phyloP scores from a whole-genome alignment of 2,113 vertebrate species.

The Strix uralensis region DNA sequence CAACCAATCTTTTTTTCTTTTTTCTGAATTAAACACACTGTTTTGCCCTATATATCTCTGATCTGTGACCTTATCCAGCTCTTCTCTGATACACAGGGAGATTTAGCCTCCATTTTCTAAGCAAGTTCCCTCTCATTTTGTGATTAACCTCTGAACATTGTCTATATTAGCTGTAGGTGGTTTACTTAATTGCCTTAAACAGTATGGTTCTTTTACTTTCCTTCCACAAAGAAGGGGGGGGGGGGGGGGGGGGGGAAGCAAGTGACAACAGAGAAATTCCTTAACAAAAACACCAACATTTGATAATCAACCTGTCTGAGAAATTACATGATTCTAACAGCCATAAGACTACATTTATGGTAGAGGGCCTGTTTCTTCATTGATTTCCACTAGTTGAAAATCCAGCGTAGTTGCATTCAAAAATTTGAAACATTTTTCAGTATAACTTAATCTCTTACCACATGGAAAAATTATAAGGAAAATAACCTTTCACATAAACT shows the following conservation, averaged over 20 bases:
- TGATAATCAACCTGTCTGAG: neutral
- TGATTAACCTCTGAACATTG: neutral
- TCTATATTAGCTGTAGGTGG: neutral
- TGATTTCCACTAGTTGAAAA: neutral
- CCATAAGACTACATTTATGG: neutral
- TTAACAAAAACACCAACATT: neutral
- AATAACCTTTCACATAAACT: neutral
- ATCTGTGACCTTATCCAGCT: neutral
- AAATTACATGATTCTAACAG: neutral
- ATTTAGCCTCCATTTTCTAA: neutral
- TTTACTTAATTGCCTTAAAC: neutral
- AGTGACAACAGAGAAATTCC: neutral
- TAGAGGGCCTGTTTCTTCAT: neutral
- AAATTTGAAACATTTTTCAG: neutral
- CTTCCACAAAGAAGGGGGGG: neutral
- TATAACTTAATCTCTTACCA: neutral
- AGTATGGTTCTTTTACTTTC: neutral
- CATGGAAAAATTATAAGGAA: neutral
- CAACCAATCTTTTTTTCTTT: neutral
- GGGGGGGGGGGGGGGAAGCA: rapidly evolving
- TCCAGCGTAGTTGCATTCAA: neutral
- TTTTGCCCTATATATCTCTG: neutral
- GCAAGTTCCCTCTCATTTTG: neutral
- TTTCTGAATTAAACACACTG: neutral
- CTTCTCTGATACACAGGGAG: neutral